phyloP scores from a whole-genome alignment of 1,140 invertebrate species.

The Drosophila lacertosa region DNA sequence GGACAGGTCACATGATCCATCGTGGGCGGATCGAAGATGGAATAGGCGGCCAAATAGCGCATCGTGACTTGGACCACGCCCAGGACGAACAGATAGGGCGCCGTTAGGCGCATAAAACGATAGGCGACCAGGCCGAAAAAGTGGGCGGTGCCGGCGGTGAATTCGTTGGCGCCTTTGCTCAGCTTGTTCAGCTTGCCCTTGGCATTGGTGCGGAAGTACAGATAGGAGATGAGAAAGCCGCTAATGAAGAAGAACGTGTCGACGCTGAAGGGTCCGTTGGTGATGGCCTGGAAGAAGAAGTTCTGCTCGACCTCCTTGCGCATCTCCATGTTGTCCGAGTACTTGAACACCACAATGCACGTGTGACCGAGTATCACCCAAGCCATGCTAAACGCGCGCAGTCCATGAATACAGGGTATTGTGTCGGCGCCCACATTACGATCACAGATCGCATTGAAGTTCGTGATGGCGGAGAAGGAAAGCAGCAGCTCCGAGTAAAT shows the following conservation, averaged over 20 bases:
- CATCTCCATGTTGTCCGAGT: slow-evolving; percentile 93
- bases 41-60: slow-evolving; percentile 92
- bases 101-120: slow-evolving; percentile 91
- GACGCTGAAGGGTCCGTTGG: slow-evolving; percentile 94
- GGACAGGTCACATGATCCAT: slow-evolving; percentile 92
- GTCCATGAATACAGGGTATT: slow-evolving; percentile 92
- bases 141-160: slow-evolving; percentile 89
- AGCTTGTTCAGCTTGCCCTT: slow-evolving; percentile 91
- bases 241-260: slow-evolving; percentile 95
- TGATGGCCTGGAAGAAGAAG: slow-evolving; percentile 92
- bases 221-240: slow-evolving; percentile 91
- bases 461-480: slow-evolving; percentile 91
- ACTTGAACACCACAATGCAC: slow-evolving; percentile 93
- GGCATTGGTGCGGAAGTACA: slow-evolving; percentile 93
- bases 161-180: slow-evolving; percentile 88
- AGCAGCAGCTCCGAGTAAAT: slow-evolving; percentile 89
- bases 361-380: slow-evolving; percentile 97
- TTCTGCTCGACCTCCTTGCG: slow-evolving; percentile 91
- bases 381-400: slow-evolving; percentile 93
- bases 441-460: slow-evolving; percentile 91
- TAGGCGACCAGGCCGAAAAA: slow-evolving; percentile 92
- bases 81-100: slow-evolving; percentile 92
- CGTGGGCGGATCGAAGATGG: slow-evolving; percentile 92
- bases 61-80: slow-evolving; percentile 91
- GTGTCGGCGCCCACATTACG: slow-evolving; percentile 91